phyloP scores from a whole-genome alignment of 2,797 vertebrate genomes.

The Lates japonicus region DNA sequence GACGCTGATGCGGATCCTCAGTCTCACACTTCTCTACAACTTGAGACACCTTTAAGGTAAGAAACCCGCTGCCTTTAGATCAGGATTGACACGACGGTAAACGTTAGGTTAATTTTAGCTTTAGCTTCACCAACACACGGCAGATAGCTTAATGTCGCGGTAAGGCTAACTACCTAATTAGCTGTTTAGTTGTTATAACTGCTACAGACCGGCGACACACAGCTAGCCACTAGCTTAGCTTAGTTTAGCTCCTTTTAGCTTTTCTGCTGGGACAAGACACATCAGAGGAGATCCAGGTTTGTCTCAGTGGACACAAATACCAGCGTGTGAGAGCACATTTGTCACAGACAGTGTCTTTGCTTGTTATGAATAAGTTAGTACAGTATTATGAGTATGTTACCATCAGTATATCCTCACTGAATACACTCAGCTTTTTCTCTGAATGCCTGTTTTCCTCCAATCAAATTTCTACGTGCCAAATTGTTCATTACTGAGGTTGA shows the following conservation, averaged over 20 bases:
- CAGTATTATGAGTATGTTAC: too few species aligned
- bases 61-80: not conserved
- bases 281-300: not conserved
- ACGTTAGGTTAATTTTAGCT: not conserved
- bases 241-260: not conserved
- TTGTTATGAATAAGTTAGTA: not conserved
- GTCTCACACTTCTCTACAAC: slow-evolving; percentile 18
- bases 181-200: slow-evolving; percentile 1
- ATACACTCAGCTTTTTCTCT: too few species aligned
- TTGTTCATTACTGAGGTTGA: too few species aligned
- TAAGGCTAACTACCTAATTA: slow-evolving; percentile 13
- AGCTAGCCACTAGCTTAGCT: slow-evolving; percentile 28
- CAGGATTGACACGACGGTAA: rapidly evolving
- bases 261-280: not conserved
- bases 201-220: not conserved
- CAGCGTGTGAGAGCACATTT: not conserved
- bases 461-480: too few species aligned
- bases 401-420: too few species aligned
- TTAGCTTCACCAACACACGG: not conserved
- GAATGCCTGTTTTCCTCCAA: too few species aligned
- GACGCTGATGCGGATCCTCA: slow-evolving; percentile 66
- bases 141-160: not conserved
- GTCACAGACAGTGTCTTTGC: not conserved
- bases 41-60: slow-evolving; percentile 40
- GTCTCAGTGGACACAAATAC: not conserved